Percentiles rank a stretch among this genome's conserved stretches.
These are phyloP conservation scores for Globodera rostochiensis DNA, from an alignment of 1,140 invertebrate species.

Conservation along the genomic window DNA sequence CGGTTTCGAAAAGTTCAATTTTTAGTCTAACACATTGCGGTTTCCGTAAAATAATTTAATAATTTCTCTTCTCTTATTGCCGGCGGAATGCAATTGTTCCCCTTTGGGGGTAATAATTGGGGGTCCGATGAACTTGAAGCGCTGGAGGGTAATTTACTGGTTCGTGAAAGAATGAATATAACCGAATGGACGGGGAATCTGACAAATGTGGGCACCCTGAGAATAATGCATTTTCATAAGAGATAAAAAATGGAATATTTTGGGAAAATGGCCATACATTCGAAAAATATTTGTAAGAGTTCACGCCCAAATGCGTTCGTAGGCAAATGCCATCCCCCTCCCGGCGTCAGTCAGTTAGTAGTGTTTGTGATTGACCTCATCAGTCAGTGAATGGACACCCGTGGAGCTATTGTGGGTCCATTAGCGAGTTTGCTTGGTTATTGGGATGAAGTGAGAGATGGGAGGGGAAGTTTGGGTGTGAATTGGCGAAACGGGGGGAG, in stretches of 20 bases:
- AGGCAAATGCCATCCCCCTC: background rate
- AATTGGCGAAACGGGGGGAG: background rate
- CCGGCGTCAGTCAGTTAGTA: background rate
- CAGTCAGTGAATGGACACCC: background rate
- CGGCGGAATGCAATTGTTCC: background rate
- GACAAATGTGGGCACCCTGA: background rate
- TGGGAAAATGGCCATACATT: background rate
- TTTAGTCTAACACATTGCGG: background rate
- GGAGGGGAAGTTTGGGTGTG: background rate
- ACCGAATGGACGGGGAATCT: background rate
- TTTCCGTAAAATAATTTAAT: background rate
- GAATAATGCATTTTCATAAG: background rate
- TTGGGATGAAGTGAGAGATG: background rate
- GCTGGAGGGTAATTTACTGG: conserved; percentile 3
- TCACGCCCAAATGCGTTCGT: background rate
- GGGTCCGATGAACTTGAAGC: background rate
- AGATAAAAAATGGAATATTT: background rate
- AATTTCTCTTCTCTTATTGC: background rate
- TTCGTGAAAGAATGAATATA: background rate
- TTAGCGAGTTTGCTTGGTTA: background rate
- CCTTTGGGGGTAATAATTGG: background rate
- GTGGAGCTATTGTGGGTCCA: conserved; percentile 13
- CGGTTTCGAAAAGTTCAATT: background rate
- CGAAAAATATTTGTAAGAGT: too few species aligned
- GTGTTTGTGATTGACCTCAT: background rate